These are phyloP conservation scores for Sakesphorus luctuosus DNA, from an alignment of 2,113 vertebrate species.

Conservation along the genomic window DNA sequence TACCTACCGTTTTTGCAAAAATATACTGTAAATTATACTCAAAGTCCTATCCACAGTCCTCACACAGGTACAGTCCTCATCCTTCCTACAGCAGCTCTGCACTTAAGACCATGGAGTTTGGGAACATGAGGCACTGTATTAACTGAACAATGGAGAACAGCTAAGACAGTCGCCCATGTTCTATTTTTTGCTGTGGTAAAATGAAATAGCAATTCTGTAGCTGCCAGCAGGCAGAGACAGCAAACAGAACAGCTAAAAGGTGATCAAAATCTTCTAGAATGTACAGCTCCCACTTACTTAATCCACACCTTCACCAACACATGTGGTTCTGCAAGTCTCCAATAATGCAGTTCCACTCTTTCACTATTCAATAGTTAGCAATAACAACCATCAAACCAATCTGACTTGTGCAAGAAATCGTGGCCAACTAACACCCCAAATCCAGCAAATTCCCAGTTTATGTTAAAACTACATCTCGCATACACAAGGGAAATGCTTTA, in stretches of 20 bases:
- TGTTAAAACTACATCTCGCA: background rate
- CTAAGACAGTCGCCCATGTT: background rate
- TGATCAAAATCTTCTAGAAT: background rate
- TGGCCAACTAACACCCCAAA: background rate
- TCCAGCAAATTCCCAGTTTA: fast-evolving
- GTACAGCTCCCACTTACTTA: background rate
- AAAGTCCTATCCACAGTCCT: background rate
- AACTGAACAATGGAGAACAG: background rate
- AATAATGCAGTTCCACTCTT: background rate
- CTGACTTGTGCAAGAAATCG: fast-evolving
- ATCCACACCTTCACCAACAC: background rate
- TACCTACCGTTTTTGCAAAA: background rate
- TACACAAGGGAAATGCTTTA: background rate
- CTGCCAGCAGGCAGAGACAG: background rate
- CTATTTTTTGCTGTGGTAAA: background rate
- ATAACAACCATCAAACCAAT: background rate
- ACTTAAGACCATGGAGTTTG: background rate
- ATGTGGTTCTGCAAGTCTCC: background rate
- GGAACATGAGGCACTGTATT: background rate
- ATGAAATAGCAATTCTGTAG: background rate
- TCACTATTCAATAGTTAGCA: background rate
- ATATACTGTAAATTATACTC: background rate
- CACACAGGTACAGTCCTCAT: background rate
- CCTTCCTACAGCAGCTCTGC: background rate
- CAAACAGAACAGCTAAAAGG: background rate